phyloP scores from a whole-genome alignment of 2,888 invertebrate genomes.

The Pandemis corylana region DNA sequence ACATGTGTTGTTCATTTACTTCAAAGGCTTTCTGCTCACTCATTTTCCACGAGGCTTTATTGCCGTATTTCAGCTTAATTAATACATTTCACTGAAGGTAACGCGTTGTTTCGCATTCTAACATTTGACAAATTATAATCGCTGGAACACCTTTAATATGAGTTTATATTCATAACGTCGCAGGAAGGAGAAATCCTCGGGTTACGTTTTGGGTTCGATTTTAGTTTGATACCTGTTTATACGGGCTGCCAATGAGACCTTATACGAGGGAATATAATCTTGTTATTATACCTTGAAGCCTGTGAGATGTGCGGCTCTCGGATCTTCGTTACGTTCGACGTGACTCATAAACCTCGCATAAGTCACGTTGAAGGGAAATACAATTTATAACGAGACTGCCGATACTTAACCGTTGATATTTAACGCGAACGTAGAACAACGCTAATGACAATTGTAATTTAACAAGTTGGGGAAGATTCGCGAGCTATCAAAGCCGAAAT shows the following conservation, averaged over 20 bases:
- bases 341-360: constrained; percentile 1
- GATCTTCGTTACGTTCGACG: constrained; percentile 12
- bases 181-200: constrained; percentile 22
- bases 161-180: constrained; percentile 1
- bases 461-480: constrained; percentile 17
- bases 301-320: constrained; percentile 11
- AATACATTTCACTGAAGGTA: constrained; percentile 60
- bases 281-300: constrained; percentile 23
- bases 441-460: constrained; percentile 19
- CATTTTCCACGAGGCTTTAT: constrained; percentile 52
- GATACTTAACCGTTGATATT: constrained; percentile 14
- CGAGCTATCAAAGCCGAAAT: constrained; percentile 8
- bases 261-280: constrained; percentile 13
- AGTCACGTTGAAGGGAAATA: constrained; percentile 5
- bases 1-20: constrained; percentile 56
- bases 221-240: constrained; percentile 15
- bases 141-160: constrained; percentile 35
- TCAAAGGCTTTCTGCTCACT: constrained; percentile 51
- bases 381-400: constrained; percentile 7
- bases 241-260: background rate
- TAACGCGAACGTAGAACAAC: constrained; percentile 1
- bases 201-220: constrained; percentile 26
- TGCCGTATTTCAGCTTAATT: constrained; percentile 57
- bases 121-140: constrained; percentile 58
- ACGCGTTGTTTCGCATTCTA: constrained; percentile 53